phyloP scores from a whole-genome alignment of 2,113 vertebrate genomes.

The Phocoena sinus region DNA sequence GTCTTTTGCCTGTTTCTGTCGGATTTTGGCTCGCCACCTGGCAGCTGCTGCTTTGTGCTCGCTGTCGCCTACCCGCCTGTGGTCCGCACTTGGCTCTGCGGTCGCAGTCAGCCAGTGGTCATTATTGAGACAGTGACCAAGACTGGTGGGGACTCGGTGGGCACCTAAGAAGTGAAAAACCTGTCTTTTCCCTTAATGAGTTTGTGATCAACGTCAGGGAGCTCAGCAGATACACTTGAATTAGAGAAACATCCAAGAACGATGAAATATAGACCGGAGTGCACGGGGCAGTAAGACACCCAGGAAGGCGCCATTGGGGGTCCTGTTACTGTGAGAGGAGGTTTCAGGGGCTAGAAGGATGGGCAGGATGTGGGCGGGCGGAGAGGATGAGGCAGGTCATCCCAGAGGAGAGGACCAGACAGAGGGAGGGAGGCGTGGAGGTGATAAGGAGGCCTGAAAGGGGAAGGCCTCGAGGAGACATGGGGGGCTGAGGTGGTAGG shows the following conservation, averaged over 20 bases:
- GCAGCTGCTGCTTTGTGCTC: background rate
- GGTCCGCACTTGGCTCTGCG: background rate
- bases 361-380: background rate
- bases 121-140: background rate
- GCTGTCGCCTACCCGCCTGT: background rate
- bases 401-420: background rate
- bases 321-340: background rate
- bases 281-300: background rate
- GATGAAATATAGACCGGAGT: fast-evolving
- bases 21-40: background rate
- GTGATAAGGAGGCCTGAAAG: background rate
- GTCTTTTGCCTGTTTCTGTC: background rate
- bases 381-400: background rate
- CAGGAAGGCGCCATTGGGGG: background rate
- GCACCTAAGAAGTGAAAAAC: background rate
- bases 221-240: background rate
- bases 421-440: background rate
- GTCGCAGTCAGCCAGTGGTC: background rate
- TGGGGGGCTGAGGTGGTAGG: background rate
- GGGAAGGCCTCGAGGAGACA: background rate
- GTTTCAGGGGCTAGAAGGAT: background rate
- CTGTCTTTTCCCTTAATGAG: background rate
- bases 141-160: background rate
- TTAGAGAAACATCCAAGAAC: background rate
- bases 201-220: background rate